A percentile compares a stretch with the other conserved stretches of the same genome.
These are phyloP conservation scores for Diadophis punctatus DNA, from an alignment of 2,113 vertebrate genomes.

Conservation along the genomic window DNA sequence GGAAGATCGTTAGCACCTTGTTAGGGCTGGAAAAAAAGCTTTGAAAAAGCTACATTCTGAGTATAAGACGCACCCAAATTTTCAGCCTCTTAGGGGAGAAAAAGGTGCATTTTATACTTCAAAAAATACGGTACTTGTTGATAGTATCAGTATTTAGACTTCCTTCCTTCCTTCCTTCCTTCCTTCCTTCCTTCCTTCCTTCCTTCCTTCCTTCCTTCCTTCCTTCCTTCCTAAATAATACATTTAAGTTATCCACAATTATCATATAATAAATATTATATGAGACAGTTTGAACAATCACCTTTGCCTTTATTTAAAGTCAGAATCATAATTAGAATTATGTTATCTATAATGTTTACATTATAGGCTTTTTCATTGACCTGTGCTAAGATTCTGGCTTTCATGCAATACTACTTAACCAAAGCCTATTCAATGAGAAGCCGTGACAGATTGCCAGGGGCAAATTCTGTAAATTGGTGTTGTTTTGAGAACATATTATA, in stretches of 20 bases:
- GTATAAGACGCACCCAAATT: too few species aligned
- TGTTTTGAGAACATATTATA: slow-evolving; percentile 35
- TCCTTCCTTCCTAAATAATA: background rate
- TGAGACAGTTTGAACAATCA: background rate
- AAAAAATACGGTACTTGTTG: background rate
- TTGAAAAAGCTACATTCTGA: too few species aligned
- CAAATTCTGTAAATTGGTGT: slow-evolving; percentile 24
- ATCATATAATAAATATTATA: background rate
- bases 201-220: too few species aligned
- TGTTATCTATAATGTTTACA: background rate
- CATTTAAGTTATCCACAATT: slow-evolving; percentile 28
- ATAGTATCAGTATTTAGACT: background rate
- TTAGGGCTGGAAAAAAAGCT: too few species aligned
- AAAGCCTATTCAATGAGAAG: slow-evolving; percentile 38
- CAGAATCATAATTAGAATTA: background rate
- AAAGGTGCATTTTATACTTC: too few species aligned
- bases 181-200: slow-evolving; percentile 18
- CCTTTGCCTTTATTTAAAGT: background rate
- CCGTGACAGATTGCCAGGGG: slow-evolving; percentile 34
- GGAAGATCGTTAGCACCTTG: too few species aligned
- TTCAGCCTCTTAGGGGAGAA: too few species aligned
- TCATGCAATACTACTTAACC: slow-evolving; percentile 24
- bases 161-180: slow-evolving; percentile 30
- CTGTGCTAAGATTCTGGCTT: slow-evolving; percentile 18
- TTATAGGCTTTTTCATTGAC: background rate